phyloP scores from a whole-genome alignment of 2,797 vertebrate genomes.

The Pipistrellus nathusii region DNA sequence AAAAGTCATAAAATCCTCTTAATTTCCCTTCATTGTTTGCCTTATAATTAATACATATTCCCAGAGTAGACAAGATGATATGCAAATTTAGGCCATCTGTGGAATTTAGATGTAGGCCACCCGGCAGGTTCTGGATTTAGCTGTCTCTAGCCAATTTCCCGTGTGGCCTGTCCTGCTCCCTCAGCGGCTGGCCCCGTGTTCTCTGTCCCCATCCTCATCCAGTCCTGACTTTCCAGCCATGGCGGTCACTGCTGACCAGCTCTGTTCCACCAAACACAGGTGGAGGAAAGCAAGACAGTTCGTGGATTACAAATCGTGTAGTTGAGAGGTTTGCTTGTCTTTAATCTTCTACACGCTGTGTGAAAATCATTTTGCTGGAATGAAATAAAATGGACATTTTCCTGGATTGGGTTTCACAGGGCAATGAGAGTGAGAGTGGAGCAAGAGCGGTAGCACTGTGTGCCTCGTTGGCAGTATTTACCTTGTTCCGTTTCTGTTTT shows the following conservation, averaged over 20 bases:
- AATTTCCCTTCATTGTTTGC: neutral
- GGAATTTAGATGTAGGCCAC: neutral
- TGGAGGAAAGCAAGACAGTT: neutral
- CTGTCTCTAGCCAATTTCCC: neutral
- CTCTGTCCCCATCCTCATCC: neutral
- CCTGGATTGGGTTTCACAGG: neutral
- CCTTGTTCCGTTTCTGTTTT: constrained; percentile 3
- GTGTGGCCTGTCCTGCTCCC: fast-evolving
- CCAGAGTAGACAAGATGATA: neutral
- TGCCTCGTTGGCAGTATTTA: neutral
- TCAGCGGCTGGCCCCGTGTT: fast-evolving
- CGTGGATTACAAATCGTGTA: neutral
- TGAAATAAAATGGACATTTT: neutral
- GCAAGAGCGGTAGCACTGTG: neutral
- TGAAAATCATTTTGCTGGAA: neutral
- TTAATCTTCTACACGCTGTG: neutral
- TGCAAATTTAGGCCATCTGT: neutral
- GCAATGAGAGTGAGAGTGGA: neutral
- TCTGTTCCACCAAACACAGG: neutral
- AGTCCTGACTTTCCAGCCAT: fast-evolving
- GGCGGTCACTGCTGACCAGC: fast-evolving
- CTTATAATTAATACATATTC: neutral
- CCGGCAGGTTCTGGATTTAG: neutral
- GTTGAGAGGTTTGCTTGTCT: neutral
- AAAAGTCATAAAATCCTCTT: constrained; percentile 16